These are phyloP conservation scores for Calliopsis andreniformis DNA, from an alignment of 1,140 invertebrate genomes.

Conservation along the genomic window DNA sequence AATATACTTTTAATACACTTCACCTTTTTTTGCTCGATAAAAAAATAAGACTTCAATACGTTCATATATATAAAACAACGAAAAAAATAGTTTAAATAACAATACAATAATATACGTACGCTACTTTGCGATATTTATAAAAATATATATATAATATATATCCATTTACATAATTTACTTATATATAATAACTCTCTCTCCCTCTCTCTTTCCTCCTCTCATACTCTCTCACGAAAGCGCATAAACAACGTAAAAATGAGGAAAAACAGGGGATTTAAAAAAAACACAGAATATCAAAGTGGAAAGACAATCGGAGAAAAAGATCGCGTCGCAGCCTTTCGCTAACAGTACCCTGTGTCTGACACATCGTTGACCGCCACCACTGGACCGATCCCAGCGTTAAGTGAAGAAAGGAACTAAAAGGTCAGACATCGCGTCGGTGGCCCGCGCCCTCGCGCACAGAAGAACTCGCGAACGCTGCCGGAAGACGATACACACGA, in stretches of 20 bases:
- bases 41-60: conserved; percentile 17
- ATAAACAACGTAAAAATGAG: conserved; percentile 34
- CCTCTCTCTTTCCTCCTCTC: no score
- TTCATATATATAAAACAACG: conserved; percentile 33
- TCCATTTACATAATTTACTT: conserved; percentile 43
- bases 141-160: conserved; percentile 34
- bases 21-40: neutral
- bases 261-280: conserved; percentile 49
- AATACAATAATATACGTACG: conserved; percentile 34
- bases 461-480: neutral
- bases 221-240: neutral
- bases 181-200: conserved; percentile 36
- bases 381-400: conserved; percentile 13
- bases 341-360: neutral
- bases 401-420: conserved; percentile 18
- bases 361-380: conserved; percentile 31
- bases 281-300: conserved; percentile 24
- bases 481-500: neutral
- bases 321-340: neutral
- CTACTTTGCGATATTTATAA: conserved; percentile 30
- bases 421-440: conserved; percentile 1
- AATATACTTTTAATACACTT: conserved; percentile 1
- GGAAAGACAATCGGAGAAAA: conserved; percentile 8
- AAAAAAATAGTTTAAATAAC: conserved; percentile 35
- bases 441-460: neutral